Base-by-base conservation (phyloP, 2,113 vertebrate genomes). In the Centrocercus urophasianus region DNA sequence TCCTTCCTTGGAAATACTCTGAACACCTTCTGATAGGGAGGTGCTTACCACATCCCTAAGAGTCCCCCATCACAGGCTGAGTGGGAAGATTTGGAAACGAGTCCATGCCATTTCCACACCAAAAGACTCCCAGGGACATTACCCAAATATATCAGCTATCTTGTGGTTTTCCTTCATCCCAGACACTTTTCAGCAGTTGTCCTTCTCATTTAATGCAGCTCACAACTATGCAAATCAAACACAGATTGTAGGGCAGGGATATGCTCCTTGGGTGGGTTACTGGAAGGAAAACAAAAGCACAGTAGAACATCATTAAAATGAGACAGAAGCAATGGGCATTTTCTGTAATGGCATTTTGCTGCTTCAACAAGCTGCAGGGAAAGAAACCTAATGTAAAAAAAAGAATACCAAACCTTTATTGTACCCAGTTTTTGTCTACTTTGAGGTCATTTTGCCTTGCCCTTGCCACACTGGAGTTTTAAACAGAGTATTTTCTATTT, bases 141-240 rank as follows among this genome's bases (percentile, higher is more conserved):
- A 86, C 63, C 65, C 70, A 84, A 94, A 83, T 1, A 1, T 78
- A 82, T 59, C 13, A 80, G 75, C 69, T 66, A 34, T 67, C 75
- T 88, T 0, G 0, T 81, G 64, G 60, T 73, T 90, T 92, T 56
- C 57, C 42, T 40, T 79, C 73, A 74, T 45, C 67, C 76, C 91
- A 94, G 82, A 92, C 63, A 48, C 77, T 92, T 90, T 67, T 82
- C 94, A 96, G 91, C 90, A 93, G 63, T 82, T 90, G 72, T 89
- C 73, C 16, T 45, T 87, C 76, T 79, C 56, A 76, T 75, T 71
- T 81, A 79, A 93, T 86, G 54, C 47, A 66, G 67, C 84, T 73
- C 87, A 88, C 45, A 89, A 43, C 57, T 43, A 64, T 70, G 73
- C 65, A 94, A 92, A 96, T 94, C 47, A 86, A 92, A 87, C n/a